A percentile compares a stretch with the other conserved stretches of the same genome.
These are phyloP conservation scores for Acromyrmex echinatior DNA, from an alignment of 1,140 invertebrate genomes.

Conservation along the genomic window DNA sequence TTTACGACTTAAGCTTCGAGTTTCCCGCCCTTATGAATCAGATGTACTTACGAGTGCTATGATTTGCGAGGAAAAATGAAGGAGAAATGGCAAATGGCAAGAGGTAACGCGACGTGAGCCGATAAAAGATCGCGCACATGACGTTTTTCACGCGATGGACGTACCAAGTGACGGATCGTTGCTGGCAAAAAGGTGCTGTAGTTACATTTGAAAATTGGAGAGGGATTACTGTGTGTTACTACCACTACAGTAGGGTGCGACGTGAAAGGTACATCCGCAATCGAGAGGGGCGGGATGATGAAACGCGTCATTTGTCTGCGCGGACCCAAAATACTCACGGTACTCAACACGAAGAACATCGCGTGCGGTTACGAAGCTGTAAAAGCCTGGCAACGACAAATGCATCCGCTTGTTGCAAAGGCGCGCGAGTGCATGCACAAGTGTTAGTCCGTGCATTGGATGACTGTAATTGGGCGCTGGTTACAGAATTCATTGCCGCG, in stretches of 20 bases:
- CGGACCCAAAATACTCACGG: slow-evolving; percentile 34
- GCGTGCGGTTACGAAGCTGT: slow-evolving; percentile 37
- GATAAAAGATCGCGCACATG: slow-evolving; percentile 43
- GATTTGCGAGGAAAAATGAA: slow-evolving; percentile 33
- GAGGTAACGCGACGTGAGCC: slow-evolving; percentile 27
- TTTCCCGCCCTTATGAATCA: slow-evolving; percentile 38
- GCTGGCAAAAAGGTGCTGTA: neutral
- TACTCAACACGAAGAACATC: slow-evolving; percentile 51
- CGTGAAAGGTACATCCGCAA: slow-evolving; percentile 40
- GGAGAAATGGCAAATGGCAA: slow-evolving; percentile 7
- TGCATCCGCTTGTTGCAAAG: slow-evolving; percentile 45
- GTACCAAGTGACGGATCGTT: slow-evolving; percentile 38
- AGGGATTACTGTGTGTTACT: neutral
- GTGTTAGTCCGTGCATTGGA: slow-evolving; percentile 38
- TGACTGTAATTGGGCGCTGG: slow-evolving; percentile 59
- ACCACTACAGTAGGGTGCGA: neutral
- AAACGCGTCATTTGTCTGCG: slow-evolving; percentile 48
- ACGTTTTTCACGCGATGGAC: slow-evolving; percentile 6
- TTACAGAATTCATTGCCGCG: slow-evolving; percentile 61
- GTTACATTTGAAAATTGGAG: slow-evolving; percentile 46
- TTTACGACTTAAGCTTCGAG: slow-evolving; percentile 15
- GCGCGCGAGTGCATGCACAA: slow-evolving; percentile 39
- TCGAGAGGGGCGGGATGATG: slow-evolving; percentile 38
- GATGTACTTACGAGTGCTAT: slow-evolving; percentile 29
- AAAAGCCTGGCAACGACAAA: slow-evolving; percentile 60